phyloP scores from a whole-genome alignment of 2,113 vertebrate genomes.

The Grammomys surdaster region DNA sequence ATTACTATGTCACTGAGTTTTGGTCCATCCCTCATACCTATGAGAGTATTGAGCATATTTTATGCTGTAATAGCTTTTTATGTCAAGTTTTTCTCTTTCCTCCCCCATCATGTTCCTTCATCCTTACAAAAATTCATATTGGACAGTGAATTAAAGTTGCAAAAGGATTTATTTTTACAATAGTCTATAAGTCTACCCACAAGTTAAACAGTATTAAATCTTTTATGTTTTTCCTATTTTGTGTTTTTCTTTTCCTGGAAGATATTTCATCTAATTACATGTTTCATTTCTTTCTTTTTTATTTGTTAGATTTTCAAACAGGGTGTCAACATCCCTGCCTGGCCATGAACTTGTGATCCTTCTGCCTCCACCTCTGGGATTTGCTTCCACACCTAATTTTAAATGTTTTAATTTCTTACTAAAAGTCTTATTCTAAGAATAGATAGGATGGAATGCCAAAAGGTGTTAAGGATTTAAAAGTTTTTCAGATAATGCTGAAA shows the following conservation, averaged over 20 bases:
- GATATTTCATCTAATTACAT: slow-evolving; percentile 47
- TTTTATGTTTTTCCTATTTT: not conserved
- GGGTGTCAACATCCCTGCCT: not conserved
- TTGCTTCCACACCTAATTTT: not conserved
- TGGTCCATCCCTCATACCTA: not conserved
- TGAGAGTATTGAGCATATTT: slow-evolving; percentile 3
- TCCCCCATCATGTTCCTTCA: not conserved
- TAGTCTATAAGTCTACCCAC: not conserved
- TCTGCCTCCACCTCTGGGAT: not conserved
- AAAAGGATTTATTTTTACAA: not conserved
- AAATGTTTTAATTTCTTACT: not conserved
- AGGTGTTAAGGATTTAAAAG: not conserved
- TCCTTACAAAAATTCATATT: not conserved
- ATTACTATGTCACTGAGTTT: not conserved
- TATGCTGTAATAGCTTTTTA: not conserved
- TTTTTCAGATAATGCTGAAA: slow-evolving; percentile 36
- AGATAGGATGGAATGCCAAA: not conserved
- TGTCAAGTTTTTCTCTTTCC: not conserved
- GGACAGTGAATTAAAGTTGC: not conserved
- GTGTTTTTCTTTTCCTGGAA: slow-evolving; percentile 1
- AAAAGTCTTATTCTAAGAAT: slow-evolving; percentile 45
- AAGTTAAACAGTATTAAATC: not conserved
- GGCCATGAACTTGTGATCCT: not conserved
- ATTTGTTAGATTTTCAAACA: not conserved
- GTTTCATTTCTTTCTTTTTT: not conserved